These are phyloP conservation scores for Columba livia DNA, from an alignment of 2,113 vertebrate genomes.

Conservation along the genomic window DNA sequence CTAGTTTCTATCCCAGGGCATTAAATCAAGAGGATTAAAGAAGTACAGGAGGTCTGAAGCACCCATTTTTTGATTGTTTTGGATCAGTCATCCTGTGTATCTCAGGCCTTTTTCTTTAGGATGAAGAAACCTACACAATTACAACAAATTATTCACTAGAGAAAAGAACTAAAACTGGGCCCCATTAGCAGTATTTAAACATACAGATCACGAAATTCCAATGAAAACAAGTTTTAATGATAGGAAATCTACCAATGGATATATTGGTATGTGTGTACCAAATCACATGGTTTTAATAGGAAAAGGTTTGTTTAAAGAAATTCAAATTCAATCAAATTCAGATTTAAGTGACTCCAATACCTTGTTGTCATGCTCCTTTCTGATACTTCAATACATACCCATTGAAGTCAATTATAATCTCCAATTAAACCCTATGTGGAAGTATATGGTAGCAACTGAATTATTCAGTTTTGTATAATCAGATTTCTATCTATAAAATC, in stretches of 20 bases:
- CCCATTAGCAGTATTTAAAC: neutral
- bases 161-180: neutral
- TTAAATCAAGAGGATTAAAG: neutral
- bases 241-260: neutral
- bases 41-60: neutral
- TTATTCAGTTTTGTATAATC: neutral
- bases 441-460: neutral
- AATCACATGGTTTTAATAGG: neutral
- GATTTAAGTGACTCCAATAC: neutral
- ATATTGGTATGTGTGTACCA: neutral
- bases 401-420: neutral
- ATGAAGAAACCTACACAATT: neutral
- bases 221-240: neutral
- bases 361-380: neutral
- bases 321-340: neutral
- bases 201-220: neutral
- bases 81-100: neutral
- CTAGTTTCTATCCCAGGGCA: neutral
- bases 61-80: neutral
- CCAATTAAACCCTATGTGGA: neutral
- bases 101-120: neutral
- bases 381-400: neutral
- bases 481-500: neutral
- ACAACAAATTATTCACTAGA: neutral
- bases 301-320: neutral